Evolutionary conservation across 2,888 invertebrate genomes (phyloP).

Genomic region (Melipona beecheii): DNA sequence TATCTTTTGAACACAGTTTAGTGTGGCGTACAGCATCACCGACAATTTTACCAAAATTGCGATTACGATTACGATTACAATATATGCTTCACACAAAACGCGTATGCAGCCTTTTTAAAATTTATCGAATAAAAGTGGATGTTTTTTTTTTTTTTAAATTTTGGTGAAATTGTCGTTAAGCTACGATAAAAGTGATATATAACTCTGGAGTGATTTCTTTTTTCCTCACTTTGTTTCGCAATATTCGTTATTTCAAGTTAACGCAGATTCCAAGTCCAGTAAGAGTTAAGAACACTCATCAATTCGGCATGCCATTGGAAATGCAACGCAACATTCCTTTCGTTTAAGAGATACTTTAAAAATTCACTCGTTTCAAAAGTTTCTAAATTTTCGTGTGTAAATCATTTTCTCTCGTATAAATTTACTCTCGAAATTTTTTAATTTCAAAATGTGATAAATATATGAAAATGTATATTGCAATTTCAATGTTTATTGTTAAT

Average conservation of each 20-base stretch:
- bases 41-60: slow-evolving; percentile 78
- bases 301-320: slow-evolving; percentile 79
- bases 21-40: slow-evolving; percentile 81
- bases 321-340: slow-evolving; percentile 77
- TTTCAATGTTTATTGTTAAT: slow-evolving; percentile 10
- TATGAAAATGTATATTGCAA: slow-evolving; percentile 39
- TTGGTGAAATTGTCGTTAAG: slow-evolving; percentile 79
- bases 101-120: slow-evolving; percentile 55
- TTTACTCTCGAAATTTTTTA: neutral
- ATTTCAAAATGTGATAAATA: slow-evolving; percentile 21
- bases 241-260: slow-evolving; percentile 73
- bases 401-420: slow-evolving; percentile 39
- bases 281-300: slow-evolving; percentile 75
- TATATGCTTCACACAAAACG: slow-evolving; percentile 59
- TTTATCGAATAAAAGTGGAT: slow-evolving; percentile 57
- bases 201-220: slow-evolving; percentile 77
- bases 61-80: slow-evolving; percentile 47
- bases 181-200: slow-evolving; percentile 79
- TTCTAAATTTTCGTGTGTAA: slow-evolving; percentile 13
- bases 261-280: slow-evolving; percentile 75
- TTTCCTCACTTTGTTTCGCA: slow-evolving; percentile 73
- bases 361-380: slow-evolving; percentile 22
- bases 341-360: slow-evolving; percentile 12
- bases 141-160: slow-evolving; percentile 50
- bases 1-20: slow-evolving; percentile 83